These are phyloP conservation scores for Agrilus planipennis DNA, from an alignment of 1,140 invertebrate species.

Conservation along the genomic window DNA sequence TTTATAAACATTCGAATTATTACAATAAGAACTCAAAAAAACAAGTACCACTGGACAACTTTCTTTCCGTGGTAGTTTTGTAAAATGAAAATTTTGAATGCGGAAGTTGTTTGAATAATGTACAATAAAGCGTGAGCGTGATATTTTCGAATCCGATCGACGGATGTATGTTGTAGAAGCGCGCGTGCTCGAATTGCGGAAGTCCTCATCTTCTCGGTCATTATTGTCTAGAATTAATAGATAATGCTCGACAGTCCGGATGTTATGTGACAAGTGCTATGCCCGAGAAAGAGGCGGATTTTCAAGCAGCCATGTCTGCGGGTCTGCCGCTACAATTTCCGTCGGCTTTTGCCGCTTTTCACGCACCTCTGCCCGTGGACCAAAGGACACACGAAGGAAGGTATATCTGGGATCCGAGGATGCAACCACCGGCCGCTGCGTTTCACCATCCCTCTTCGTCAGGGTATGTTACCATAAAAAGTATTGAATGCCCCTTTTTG, in stretches of 20 bases:
- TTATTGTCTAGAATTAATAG: neutral
- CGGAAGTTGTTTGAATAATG: conserved; percentile 3
- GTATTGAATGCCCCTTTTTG: too few species aligned
- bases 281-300: conserved; percentile 31
- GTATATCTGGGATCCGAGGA: conserved; percentile 42
- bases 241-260: neutral
- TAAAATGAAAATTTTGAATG: too few species aligned
- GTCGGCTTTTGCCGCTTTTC: conserved; percentile 47
- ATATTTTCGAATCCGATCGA: neutral
- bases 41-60: too few species aligned
- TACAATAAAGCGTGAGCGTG: conserved; percentile 1
- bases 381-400: conserved; percentile 49
- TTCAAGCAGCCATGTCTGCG: conserved; percentile 30
- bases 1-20: too few species aligned
- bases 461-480: conserved; percentile 31
- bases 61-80: too few species aligned
- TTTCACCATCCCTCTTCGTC: conserved; percentile 34
- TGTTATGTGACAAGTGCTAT: conserved; percentile 16
- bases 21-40: too few species aligned
- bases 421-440: conserved; percentile 28
- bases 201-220: conserved; percentile 1
- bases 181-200: too few species aligned
- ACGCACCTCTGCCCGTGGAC: conserved; percentile 43
- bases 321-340: conserved; percentile 45
- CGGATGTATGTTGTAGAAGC: neutral